A percentile compares a stretch with the other conserved stretches of the same genome.
Evolutionary conservation across 1,140 invertebrate genomes (phyloP).

Genomic region (Elymnias hypermnestra): DNA sequence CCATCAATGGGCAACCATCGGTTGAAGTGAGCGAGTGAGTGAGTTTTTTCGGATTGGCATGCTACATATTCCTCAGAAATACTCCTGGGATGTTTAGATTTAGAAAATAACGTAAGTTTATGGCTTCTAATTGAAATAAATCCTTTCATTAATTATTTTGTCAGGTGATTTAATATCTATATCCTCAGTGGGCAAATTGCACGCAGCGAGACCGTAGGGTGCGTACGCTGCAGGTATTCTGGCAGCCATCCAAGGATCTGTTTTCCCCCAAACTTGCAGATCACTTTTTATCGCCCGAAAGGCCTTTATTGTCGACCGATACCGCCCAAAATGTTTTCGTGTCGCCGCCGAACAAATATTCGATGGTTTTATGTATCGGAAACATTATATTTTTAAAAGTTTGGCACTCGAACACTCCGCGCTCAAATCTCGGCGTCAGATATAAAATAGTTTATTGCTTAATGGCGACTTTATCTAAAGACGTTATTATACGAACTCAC

Average conservation of each 20-base stretch:
- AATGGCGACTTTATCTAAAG: slow-evolving; percentile 29
- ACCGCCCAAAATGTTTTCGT: slow-evolving; percentile 57
- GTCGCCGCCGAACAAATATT: slow-evolving; percentile 63
- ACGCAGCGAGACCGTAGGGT: slow-evolving; percentile 20
- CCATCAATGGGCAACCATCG: too few relatives aligned
- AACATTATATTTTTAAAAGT: slow-evolving; percentile 71
- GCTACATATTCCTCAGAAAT: too few relatives aligned
- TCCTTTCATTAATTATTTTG: too few relatives aligned
- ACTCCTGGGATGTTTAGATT: too few relatives aligned
- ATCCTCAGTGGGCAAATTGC: slow-evolving; percentile 23
- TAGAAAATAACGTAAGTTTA: too few relatives aligned
- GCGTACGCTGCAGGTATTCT: slow-evolving; percentile 56
- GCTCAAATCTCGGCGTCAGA: slow-evolving; percentile 42
- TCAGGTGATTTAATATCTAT: too few relatives aligned
- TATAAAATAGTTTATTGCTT: slow-evolving; percentile 35
- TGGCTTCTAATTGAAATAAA: too few relatives aligned
- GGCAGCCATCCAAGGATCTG: slow-evolving; percentile 68
- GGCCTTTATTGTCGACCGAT: slow-evolving; percentile 70
- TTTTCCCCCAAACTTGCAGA: slow-evolving; percentile 72
- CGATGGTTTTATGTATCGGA: slow-evolving; percentile 71
- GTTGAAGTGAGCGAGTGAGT: too few relatives aligned
- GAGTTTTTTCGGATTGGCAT: too few relatives aligned
- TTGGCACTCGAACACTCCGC: slow-evolving; percentile 49
- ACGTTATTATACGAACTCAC: slow-evolving; percentile 19
- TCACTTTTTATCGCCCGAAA: slow-evolving; percentile 75